Percentiles rank a stretch among this genome's conserved stretches.
Conservation (phyloP, 1,140 invertebrate genomes). For the Dinoponera quadriceps region DNA sequence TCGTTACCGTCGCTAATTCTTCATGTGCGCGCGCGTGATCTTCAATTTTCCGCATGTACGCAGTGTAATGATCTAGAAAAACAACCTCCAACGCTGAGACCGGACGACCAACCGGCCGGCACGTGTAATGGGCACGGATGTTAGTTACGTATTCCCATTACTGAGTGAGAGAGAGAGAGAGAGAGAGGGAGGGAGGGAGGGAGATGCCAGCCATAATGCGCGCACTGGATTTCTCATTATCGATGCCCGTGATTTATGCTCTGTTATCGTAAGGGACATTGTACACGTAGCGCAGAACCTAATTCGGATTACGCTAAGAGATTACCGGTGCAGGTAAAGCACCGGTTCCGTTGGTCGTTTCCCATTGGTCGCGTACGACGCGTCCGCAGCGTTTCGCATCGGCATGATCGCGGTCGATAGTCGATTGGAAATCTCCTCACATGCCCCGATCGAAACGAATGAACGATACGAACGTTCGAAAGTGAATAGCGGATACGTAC, state of each 20-base stretch:
- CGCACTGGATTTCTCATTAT: slow-evolving; percentile 75
- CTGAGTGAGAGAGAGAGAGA: neutral
- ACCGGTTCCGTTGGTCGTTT: slow-evolving; percentile 64
- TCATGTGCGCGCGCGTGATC: slow-evolving; percentile 44
- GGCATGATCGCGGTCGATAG: slow-evolving; percentile 28
- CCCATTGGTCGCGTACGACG: slow-evolving; percentile 42
- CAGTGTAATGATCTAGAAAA: slow-evolving; percentile 49
- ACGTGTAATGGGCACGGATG: slow-evolving; percentile 44
- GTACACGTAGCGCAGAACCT: slow-evolving; percentile 75
- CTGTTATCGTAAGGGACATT: slow-evolving; percentile 79
- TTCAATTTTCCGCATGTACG: slow-evolving; percentile 51
- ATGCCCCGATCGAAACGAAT: neutral
- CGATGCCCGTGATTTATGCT: slow-evolving; percentile 79
- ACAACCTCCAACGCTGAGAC: slow-evolving; percentile 16
- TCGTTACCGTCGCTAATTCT: slow-evolving; percentile 40
- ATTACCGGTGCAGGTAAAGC: slow-evolving; percentile 77
- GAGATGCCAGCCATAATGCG: slow-evolving; percentile 49
- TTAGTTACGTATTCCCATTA: slow-evolving; percentile 58
- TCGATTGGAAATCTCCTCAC: slow-evolving; percentile 40
- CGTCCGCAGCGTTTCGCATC: slow-evolving; percentile 44
- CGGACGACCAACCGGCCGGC: neutral
- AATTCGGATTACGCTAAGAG: slow-evolving; percentile 79
- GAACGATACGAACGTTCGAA: no score
- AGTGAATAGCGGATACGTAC: no score
- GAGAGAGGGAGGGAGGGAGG: neutral